A percentile compares a stretch with the other conserved stretches of the same genome.
Conservation (phyloP, 2,797 vertebrate genomes). For the Lycodopsis pacificus region DNA sequence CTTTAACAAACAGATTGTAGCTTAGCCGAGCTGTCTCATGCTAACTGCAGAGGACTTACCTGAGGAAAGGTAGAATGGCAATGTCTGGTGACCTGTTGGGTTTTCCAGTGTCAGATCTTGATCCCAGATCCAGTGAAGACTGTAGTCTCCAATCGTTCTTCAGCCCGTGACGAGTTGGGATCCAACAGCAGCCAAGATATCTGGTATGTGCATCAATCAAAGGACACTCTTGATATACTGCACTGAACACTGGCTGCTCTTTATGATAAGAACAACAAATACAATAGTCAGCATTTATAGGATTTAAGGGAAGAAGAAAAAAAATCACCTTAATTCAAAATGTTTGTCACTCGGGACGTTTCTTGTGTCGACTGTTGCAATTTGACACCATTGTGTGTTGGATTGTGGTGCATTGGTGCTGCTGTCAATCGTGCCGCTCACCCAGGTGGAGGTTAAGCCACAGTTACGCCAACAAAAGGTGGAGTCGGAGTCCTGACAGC, state of each 20-base stretch:
- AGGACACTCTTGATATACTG: not conserved
- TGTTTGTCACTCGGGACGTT: slow-evolving; percentile 32
- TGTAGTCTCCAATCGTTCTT: slow-evolving; percentile 16
- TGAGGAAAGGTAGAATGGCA: slow-evolving; percentile 61
- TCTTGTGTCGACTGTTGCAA: slow-evolving; percentile 30
- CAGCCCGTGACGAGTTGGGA: not conserved
- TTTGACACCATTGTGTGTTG: slow-evolving; percentile 43
- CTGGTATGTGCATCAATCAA: slow-evolving; percentile 37
- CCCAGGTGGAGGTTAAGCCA: accelerated
- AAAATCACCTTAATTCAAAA: slow-evolving; percentile 52
- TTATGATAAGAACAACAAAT: not conserved
- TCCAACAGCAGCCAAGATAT: slow-evolving; percentile 34
- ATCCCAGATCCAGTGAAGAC: slow-evolving; percentile 70
- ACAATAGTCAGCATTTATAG: not conserved
- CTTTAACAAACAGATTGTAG: no score
- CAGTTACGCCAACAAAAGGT: slow-evolving; percentile 16
- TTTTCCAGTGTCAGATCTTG: slow-evolving; percentile 67
- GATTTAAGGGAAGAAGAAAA: not conserved
- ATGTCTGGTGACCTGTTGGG: slow-evolving; percentile 71
- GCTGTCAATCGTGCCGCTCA: not conserved
- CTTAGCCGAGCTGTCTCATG: no score
- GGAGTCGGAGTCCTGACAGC: accelerated
- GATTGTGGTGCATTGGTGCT: accelerated
- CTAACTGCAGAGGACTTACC: slow-evolving; percentile 44
- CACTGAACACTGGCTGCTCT: not conserved